Conservation (phyloP, 1,140 invertebrate genomes). For the Brachionus rubens region DNA sequence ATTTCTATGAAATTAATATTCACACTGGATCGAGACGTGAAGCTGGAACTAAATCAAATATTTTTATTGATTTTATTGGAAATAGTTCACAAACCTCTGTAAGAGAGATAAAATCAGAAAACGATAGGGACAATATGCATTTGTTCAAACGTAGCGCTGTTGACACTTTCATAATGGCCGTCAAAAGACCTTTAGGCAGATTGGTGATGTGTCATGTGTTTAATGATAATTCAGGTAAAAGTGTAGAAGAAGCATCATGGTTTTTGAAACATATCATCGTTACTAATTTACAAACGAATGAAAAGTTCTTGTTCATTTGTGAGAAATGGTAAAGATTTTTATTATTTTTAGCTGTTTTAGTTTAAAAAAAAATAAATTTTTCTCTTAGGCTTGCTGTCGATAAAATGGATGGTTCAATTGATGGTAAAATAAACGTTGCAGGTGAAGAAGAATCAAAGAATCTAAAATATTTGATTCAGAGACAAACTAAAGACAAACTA, state of each 20-base stretch:
- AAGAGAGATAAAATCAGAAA: constrained; percentile 9
- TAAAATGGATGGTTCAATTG: constrained; percentile 58
- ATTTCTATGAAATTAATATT: constrained; percentile 64
- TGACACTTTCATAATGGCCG: constrained; percentile 63
- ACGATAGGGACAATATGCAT: constrained; percentile 7
- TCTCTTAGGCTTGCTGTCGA: constrained; percentile 60
- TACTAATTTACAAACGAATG: constrained; percentile 63
- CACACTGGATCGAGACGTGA: constrained; percentile 62
- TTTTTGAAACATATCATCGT: constrained; percentile 62
- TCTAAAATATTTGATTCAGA: background rate
- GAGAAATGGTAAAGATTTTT: constrained; percentile 58
- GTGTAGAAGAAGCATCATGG: constrained; percentile 62
- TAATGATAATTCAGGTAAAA: constrained; percentile 64
- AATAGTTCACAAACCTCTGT: background rate
- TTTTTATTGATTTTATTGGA: constrained; percentile 38
- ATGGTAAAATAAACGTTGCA: constrained; percentile 52
- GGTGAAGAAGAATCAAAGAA: background rate
- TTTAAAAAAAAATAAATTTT: background rate
- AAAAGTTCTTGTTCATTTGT: constrained; percentile 61
- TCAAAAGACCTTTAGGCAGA: constrained; percentile 61
- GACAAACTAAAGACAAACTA: background rate
- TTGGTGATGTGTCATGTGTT: constrained; percentile 63
- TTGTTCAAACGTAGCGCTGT: constrained; percentile 54
- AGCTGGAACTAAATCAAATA: constrained; percentile 51
- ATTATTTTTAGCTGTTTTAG: background rate